These are phyloP conservation scores for Popillia japonica DNA, from an alignment of 1,140 invertebrate species.

Conservation along the genomic window DNA sequence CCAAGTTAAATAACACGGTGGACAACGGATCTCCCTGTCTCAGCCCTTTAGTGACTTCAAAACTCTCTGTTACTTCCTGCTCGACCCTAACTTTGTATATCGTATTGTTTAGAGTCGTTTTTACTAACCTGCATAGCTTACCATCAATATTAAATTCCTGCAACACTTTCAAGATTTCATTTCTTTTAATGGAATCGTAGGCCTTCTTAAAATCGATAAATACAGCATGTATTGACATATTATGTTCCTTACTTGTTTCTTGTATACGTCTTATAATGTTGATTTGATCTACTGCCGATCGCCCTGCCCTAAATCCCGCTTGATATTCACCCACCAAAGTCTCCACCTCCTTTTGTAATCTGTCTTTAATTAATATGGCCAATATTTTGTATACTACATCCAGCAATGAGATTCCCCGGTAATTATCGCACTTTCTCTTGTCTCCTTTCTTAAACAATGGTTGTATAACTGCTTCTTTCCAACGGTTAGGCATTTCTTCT, in stretches of 20 bases:
- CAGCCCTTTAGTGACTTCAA: background rate
- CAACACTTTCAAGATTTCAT: too few species aligned
- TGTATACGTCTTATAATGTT: background rate
- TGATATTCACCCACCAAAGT: background rate
- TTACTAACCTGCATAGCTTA: background rate
- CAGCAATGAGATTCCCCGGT: background rate
- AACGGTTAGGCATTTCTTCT: background rate
- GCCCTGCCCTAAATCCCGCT: background rate
- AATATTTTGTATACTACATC: conserved; percentile 12
- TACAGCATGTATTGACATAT: background rate
- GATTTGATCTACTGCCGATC: conserved; percentile 1
- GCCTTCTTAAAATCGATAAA: background rate
- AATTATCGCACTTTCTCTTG: background rate
- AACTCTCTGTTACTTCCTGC: background rate
- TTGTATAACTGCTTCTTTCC: background rate
- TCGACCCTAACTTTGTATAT: background rate
- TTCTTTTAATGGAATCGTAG: background rate
- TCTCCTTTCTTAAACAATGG: background rate
- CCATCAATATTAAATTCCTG: background rate
- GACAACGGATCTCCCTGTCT: background rate
- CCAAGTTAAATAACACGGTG: background rate
- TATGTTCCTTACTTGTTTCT: conserved; percentile 5
- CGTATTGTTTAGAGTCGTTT: background rate
- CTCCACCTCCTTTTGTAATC: background rate
- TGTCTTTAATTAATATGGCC: background rate